Evolutionary conservation across 2,113 vertebrate species (phyloP).

Genomic region (Percina caprodes): DNA sequence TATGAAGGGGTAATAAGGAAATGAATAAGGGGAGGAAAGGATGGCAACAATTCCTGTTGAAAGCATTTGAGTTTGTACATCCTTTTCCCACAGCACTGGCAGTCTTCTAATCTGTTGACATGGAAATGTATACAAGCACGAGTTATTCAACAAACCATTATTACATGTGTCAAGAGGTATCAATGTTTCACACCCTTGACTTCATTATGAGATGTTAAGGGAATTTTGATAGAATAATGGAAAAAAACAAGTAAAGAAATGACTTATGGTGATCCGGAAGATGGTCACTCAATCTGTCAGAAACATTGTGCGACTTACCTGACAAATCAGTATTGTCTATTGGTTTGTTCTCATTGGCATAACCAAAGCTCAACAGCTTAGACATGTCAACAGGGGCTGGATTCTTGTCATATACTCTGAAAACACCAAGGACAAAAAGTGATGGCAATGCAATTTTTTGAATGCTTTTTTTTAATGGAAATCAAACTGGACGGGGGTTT

Average conservation of each 20-base stretch:
- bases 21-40: background rate
- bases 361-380: conserved; percentile 83
- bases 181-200: background rate
- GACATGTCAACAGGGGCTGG: conserved; percentile 79
- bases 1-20: background rate
- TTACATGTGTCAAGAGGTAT: conserved; percentile 10
- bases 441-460: background rate
- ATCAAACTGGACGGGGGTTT: background rate
- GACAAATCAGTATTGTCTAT: conserved; percentile 34
- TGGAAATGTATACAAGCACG: conserved; percentile 12
- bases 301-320: conserved; percentile 51
- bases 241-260: conserved; percentile 5
- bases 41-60: conserved; percentile 20
- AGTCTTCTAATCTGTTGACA: conserved; percentile 61
- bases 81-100: conserved; percentile 8
- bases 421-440: conserved; percentile 6
- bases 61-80: background rate
- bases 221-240: conserved; percentile 5
- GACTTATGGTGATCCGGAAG: background rate
- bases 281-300: background rate
- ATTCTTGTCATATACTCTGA: conserved; percentile 76
- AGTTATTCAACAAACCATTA: conserved; percentile 18
- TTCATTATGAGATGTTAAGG: background rate
- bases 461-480: background rate
- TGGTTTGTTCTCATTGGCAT: conserved; percentile 66